These are phyloP conservation scores for Caenorhabditis uteleia DNA, from an alignment of 2,888 invertebrate species.

Conservation along the genomic window DNA sequence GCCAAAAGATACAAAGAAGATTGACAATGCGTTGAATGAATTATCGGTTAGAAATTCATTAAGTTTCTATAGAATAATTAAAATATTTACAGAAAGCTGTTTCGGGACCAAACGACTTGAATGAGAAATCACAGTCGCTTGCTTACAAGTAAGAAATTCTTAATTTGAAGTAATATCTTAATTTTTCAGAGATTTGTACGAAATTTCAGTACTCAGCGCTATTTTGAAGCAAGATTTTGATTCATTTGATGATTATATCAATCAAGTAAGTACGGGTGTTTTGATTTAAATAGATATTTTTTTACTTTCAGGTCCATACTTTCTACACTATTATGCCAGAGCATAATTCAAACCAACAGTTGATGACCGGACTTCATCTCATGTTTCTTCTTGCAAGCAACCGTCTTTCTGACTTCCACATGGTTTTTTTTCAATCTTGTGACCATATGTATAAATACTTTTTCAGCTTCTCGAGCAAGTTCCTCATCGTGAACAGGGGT, in stretches of 20 bases:
- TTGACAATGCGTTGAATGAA: slow-evolving; percentile 47
- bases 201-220: slow-evolving; percentile 95
- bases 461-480: slow-evolving; percentile 79
- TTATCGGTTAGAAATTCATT: slow-evolving; percentile 32
- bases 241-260: slow-evolving; percentile 94
- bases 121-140: slow-evolving; percentile 11
- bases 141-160: slow-evolving; percentile 22
- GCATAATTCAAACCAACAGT: slow-evolving; percentile 86
- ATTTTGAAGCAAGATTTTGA: slow-evolving; percentile 90
- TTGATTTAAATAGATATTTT: too few species aligned
- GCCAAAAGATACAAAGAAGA: slow-evolving; percentile 31
- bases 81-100: slow-evolving; percentile 11
- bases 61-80: slow-evolving; percentile 1
- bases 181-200: slow-evolving; percentile 81
- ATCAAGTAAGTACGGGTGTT: too few species aligned
- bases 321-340: slow-evolving; percentile 93
- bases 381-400: slow-evolving; percentile 86
- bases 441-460: slow-evolving; percentile 3
- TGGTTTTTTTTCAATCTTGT: slow-evolving; percentile 72
- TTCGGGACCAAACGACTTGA: slow-evolving; percentile 12
- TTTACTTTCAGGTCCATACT: too few species aligned
- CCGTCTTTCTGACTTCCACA: slow-evolving; percentile 96
- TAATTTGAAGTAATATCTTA: neutral
- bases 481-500: slow-evolving; percentile 87
- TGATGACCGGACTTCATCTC: slow-evolving; percentile 90